A percentile compares a stretch with the other conserved stretches of the same genome.
Conservation (phyloP, 2,888 invertebrate species). For the Zele albiditarsus region DNA sequence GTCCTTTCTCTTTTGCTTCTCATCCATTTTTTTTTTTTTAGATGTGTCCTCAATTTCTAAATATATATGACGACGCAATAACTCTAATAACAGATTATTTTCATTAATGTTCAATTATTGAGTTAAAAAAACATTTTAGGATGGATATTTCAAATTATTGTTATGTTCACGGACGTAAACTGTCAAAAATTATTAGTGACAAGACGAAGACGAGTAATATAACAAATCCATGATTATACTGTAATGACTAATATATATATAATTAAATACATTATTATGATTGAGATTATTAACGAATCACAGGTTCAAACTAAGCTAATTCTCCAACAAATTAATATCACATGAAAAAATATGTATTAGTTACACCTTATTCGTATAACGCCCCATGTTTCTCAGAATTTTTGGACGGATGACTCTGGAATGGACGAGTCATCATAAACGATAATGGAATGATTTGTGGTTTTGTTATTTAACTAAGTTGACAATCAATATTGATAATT, state of each 20-base stretch:
- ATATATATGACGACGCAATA: neutral
- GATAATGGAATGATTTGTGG: neutral
- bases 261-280: constrained; percentile 37
- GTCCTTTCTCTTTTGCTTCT: constrained; percentile 26
- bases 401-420: constrained; percentile 61
- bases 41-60: neutral
- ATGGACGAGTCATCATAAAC: constrained; percentile 40
- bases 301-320: constrained; percentile 66
- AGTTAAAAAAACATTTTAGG: neutral
- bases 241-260: neutral
- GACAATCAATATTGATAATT: neutral
- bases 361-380: constrained; percentile 53
- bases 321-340: constrained; percentile 69
- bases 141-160: constrained; percentile 56
- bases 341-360: constrained; percentile 69
- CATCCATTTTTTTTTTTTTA: constrained; percentile 1
- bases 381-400: constrained; percentile 35
- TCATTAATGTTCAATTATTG: neutral
- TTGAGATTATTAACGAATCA: constrained; percentile 59
- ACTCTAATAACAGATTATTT: neutral
- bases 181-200: constrained; percentile 31
- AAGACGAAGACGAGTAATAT: constrained; percentile 37
- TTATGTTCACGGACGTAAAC: constrained; percentile 60
- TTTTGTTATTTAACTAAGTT: neutral
- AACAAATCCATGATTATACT: constrained; percentile 5